A percentile compares a stretch with the other conserved stretches of the same genome.
Conservation (phyloP, 2,113 vertebrate genomes). For the Callorhinus ursinus region DNA sequence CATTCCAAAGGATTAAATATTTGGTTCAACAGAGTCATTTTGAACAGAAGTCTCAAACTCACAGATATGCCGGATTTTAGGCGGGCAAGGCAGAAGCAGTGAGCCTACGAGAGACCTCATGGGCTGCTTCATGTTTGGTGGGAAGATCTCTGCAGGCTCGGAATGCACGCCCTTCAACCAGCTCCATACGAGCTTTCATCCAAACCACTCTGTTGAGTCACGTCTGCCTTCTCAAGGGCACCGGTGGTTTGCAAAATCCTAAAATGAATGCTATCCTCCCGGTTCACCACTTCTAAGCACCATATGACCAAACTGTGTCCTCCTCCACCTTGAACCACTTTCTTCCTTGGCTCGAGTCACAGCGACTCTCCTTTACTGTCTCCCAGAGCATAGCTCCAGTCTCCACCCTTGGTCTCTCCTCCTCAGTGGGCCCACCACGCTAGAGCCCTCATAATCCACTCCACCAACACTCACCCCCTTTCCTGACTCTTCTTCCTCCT, state of each 20-base stretch:
- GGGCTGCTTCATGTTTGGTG: not conserved
- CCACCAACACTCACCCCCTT: not conserved
- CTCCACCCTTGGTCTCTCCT: not conserved
- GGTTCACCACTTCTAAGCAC: not conserved
- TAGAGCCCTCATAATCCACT: not conserved
- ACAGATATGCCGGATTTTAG: not conserved
- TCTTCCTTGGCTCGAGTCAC: not conserved
- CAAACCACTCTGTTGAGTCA: not conserved
- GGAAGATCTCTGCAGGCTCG: not conserved
- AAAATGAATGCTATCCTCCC: fast-evolving
- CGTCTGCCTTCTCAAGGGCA: not conserved
- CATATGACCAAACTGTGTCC: too few relatives aligned
- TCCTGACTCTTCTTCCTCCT: not conserved
- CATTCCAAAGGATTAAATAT: not conserved
- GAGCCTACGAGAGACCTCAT: not conserved
- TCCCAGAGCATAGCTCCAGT: not conserved
- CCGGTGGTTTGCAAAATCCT: not conserved
- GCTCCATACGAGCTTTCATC: not conserved
- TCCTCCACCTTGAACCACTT: not conserved
- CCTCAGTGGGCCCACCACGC: not conserved
- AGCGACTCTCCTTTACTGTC: too few relatives aligned
- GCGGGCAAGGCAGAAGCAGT: not conserved
- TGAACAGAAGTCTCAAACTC: not conserved
- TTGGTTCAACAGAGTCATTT: not conserved
- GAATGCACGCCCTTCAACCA: too few relatives aligned